Base-by-base conservation (phyloP, 2,113 vertebrate genomes). In the Equus przewalskii region DNA sequence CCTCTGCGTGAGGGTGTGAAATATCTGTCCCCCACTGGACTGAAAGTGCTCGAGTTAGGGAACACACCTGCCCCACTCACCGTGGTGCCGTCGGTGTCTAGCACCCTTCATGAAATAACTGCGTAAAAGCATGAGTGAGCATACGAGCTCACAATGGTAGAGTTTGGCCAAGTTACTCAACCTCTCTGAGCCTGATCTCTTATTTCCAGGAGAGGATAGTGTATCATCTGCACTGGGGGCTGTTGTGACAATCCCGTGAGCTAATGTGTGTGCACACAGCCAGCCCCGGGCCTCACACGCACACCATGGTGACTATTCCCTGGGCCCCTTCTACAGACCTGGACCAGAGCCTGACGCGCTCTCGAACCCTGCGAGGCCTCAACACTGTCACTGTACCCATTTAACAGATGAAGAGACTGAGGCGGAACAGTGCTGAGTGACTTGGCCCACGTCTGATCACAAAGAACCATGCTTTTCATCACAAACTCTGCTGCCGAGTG, bases 21-120 rank as follows among this genome's bases (percentile, higher is more conserved):
- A 6, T 0, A 0, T 30, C 72, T 54, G 51, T 54, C 30, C 54
- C 78, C 21, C 0, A 0, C 15, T 28, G 7, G 56, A 28, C 33
- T 3, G 44, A 19, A 19, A 22, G 21, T 1, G 4, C 9, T 21
- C 1, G 19, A 33, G 62, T 33, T 10, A 22, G 19, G 67, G 11
- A 21, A 49, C 30, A 54, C 24, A 14, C 73, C 80, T 28, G 0
- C 3, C 9, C 85, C 26, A 21, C 54, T 86, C 60, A 6, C 16
- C 3, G 0, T 0, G 2, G 82, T 16, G 3, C 19, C 76, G 5
- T 7, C 7, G 21, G 41, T 21, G n/a, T 21, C 30, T 21, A 80
- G 72, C 30, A 21, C 3, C 4, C 1, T 28, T 49, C 19, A 5
- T 5, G 54, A 62, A 19, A 46, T 13, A 5, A 5, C 2, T 44